Evolutionary conservation across 2,797 vertebrate genomes (phyloP), one percentile per base, ranked within the genome.

Genomic region (Rhynchonycteris naso): DNA sequence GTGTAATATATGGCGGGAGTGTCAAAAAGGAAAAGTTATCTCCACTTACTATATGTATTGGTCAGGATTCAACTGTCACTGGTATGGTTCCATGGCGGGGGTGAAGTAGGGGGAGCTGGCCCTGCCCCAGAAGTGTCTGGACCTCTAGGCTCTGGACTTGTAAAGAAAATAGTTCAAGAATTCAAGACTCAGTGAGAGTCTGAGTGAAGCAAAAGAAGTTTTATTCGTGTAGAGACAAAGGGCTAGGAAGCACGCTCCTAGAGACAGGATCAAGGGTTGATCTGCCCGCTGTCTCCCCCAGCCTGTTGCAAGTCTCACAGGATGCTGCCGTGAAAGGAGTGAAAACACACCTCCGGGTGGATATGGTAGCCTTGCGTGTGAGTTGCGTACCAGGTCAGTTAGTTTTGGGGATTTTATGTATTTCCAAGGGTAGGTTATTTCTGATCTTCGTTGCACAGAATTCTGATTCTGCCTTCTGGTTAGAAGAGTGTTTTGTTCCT

Each of bases 1-100:
- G 15, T 90, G 19, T 14, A 88, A 66, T n/a, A 2, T n/a, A 22
- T 68, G 2, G 8, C 52, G 21, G 16, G 1, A 74, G 5, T 65
- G 82, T 92, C 38, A 66, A 87, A 93, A 90, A 93, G 35, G 95
- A 82, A 50, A 92, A 22, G 2, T 72, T 58, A 5, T 87, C 88
- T 79, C 3, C 14, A 43, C 13, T 83, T 58, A n/a, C 13, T 54
- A 3, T 63, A 10, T 81, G 3, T 50, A 78, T n/a, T 1, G 10
- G 5, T 79, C 11, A 81, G 13, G 21, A 6, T 96, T 82, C 54
- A 96, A 1, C 68, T 78, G 21, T 58, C 33, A 26, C 14, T 33
- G 24, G 75, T 35, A 13, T 9, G n/a, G 54, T 58, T 4, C 33
- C 30, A 15, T 78, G 21, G 52, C 16, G 75, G 54, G 52, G 75